Evolutionary conservation across 2,113 vertebrate genomes (phyloP), one percentile per base, ranked within the genome.

Genomic region (Mohoua ochrocephala): DNA sequence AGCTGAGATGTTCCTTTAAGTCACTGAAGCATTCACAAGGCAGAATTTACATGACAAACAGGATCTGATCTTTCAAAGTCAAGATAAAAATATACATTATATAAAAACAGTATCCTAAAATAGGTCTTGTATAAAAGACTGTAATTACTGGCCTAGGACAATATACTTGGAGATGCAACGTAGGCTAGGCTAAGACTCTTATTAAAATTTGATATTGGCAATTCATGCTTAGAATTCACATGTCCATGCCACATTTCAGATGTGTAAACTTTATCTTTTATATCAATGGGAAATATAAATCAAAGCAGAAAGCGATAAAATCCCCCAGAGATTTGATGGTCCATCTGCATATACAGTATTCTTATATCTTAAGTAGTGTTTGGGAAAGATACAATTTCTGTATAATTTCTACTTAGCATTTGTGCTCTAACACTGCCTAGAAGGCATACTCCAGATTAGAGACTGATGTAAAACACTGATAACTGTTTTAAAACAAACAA

Each of bases 11-110:
- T 65, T 92, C 56, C 60, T 94, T 96, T 91, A 85, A 87, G 87
- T 52, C 70, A 91, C 50, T 60, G 65, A 94, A 82, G 28, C 42
- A 76, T 77, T 87, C 82, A 69, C 41, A 83, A 93, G 78, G 49
- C 74, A 87, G 54, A 89, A 97, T 97, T 95, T 95, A 90, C 84
- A 95, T 88, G 78, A 93, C 84, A 96, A 94, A 84, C 33, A 87
- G 57, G 70, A 91, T 79, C 15, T 94, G 81, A 91, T 93, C 81
- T 79, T 95, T 91, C 87, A 93, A 92, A 95, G 87, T 89, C 74
- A 93, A 65, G 89, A 94, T 76, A 95, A 96, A 96, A 95, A 92
- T 96, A 82, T 64, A 50, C 42, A n/a, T 78, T 79, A 91, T 26
- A 76, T 93, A 96, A 96, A 96, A 97, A 89, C 64, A 89, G 78